phyloP scores from a whole-genome alignment of 2,797 vertebrate genomes.

The Melanotaenia pygmaea region DNA sequence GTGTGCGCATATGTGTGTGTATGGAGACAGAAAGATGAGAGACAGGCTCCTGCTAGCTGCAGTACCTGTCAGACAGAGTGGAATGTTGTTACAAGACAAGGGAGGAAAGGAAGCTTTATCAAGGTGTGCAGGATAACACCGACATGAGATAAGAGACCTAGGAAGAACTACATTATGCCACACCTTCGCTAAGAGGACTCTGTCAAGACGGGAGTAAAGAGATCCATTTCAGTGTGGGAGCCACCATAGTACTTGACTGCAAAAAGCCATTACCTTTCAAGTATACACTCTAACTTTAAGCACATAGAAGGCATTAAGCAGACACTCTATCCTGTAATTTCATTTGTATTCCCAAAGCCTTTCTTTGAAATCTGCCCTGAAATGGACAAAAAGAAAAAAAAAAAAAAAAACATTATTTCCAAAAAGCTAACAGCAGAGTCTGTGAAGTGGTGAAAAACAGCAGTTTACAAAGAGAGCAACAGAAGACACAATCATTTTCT shows the following conservation, averaged over 20 bases:
- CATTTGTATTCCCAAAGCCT: conserved; percentile 63
- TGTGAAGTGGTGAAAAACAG: conserved; percentile 41
- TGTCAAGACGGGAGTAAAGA: conserved; percentile 72
- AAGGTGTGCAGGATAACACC: conserved; percentile 77
- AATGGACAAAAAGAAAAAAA: conserved; percentile 67
- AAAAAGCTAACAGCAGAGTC: conserved; percentile 42
- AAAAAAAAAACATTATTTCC: conserved; percentile 62
- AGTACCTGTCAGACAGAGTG: conserved; percentile 70
- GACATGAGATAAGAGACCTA: conserved; percentile 74
- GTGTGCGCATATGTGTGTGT: conserved; percentile 25
- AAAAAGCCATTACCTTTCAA: conserved; percentile 76
- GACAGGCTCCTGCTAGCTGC: conserved; percentile 47
- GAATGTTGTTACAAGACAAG: conserved; percentile 73
- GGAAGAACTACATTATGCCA: conserved; percentile 73
- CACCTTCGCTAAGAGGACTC: conserved; percentile 78
- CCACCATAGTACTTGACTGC: conserved; percentile 65
- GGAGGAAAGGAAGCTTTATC: conserved; percentile 64
- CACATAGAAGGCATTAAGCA: conserved; percentile 76
- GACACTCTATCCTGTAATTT: conserved; percentile 70
- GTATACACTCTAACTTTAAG: conserved; percentile 74
- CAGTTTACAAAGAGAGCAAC: conserved; percentile 28
- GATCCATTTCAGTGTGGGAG: conserved; percentile 73
- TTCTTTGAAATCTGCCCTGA: conserved; percentile 70
- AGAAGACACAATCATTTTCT: conserved; percentile 12
- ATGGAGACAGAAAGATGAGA: conserved; percentile 51